These are phyloP conservation scores for Mus spicilegus DNA, from an alignment of 2,113 vertebrate species.

Conservation along the genomic window DNA sequence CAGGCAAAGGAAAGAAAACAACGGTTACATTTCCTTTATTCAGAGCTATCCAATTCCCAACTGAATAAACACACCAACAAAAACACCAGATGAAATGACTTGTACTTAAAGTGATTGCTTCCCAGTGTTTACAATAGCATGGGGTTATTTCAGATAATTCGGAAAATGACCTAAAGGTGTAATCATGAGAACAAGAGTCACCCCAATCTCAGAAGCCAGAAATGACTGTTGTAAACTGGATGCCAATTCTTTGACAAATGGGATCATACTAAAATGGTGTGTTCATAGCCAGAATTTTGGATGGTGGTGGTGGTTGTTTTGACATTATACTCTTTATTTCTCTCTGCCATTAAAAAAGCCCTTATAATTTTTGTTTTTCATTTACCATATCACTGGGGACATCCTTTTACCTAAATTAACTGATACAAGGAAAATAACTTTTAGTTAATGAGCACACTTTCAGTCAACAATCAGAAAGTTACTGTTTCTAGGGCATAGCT, in stretches of 20 bases:
- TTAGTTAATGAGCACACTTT: neutral
- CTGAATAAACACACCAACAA: neutral
- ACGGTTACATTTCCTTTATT: neutral
- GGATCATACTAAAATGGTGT: neutral
- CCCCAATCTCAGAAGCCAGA: neutral
- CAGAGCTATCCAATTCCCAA: neutral
- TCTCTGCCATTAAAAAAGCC: neutral
- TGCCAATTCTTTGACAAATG: neutral
- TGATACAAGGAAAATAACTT: neutral
- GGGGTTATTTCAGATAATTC: conserved; percentile 27
- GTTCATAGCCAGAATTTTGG: neutral
- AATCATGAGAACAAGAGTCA: conserved; percentile 1
- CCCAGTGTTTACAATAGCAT: neutral
- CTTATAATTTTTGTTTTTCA: neutral
- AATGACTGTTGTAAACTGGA: neutral
- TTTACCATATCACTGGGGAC: neutral
- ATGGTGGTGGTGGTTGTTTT: neutral
- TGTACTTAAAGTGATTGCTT: neutral
- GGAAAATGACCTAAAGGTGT: neutral
- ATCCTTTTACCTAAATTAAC: conserved; percentile 11
- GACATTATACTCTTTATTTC: neutral
- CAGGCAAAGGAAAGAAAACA: conserved; percentile 27
- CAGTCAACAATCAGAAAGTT: neutral
- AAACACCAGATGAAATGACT: neutral
- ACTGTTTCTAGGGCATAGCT: neutral